Evolutionary conservation across 1,140 invertebrate genomes (phyloP).

Genomic region (Hylyphantes graminicola): DNA sequence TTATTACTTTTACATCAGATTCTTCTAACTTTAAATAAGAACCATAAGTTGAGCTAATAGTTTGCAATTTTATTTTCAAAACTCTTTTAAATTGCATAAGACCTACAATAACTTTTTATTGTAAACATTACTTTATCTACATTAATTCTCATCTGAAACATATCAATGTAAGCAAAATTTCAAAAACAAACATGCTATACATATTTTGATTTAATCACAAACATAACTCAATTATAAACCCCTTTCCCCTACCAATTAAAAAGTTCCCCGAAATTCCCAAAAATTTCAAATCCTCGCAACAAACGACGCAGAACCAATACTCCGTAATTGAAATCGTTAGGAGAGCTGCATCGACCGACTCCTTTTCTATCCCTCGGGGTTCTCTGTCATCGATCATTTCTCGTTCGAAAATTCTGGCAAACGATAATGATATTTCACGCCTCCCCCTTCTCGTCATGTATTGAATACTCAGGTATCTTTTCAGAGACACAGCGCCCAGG

Average conservation of each 20-base stretch:
- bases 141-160: too few species aligned
- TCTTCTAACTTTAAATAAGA: too few species aligned
- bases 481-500: slow-evolving; percentile 5
- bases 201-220: background rate
- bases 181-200: too few species aligned
- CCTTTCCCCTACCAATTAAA: slow-evolving; percentile 10
- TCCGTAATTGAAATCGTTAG: slow-evolving; percentile 48
- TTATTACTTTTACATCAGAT: too few species aligned
- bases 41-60: too few species aligned
- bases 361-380: slow-evolving; percentile 13
- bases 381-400: slow-evolving; percentile 41
- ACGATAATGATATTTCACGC: slow-evolving; percentile 50
- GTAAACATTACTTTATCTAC: too few species aligned
- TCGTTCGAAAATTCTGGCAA: slow-evolving; percentile 28
- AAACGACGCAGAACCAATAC: background rate
- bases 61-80: too few species aligned
- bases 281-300: background rate
- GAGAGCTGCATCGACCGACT: slow-evolving; percentile 5
- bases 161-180: too few species aligned
- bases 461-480: slow-evolving; percentile 15
- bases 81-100: too few species aligned
- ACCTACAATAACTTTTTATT: too few species aligned
- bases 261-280: background rate
- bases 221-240: background rate
- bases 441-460: background rate